These are phyloP conservation scores for Xyrauchen texanus DNA, from an alignment of 2,113 vertebrate species.

Conservation along the genomic window DNA sequence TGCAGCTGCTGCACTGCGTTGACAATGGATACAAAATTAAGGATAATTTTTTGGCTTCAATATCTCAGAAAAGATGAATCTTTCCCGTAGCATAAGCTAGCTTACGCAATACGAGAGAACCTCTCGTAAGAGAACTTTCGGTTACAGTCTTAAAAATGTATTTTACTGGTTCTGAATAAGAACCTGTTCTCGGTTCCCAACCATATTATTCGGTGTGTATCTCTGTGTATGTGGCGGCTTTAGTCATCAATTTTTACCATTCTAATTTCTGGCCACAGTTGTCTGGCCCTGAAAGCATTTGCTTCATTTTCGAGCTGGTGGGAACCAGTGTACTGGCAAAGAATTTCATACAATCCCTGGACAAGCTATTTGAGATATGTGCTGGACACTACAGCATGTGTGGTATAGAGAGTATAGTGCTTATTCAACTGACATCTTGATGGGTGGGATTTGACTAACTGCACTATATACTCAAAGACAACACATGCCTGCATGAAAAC, in stretches of 20 bases:
- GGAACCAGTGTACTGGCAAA: conserved; percentile 56
- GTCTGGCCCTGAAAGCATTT: conserved; percentile 58
- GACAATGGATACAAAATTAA: too few species aligned
- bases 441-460: conserved; percentile 44
- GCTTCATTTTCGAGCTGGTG: conserved; percentile 54
- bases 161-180: too few species aligned
- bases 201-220: too few species aligned
- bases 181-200: too few species aligned
- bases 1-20: too few species aligned
- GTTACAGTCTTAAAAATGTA: too few species aligned
- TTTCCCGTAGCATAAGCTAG: too few species aligned
- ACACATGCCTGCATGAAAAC: conserved; percentile 6
- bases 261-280: conserved; percentile 48
- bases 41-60: too few species aligned
- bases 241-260: neutral
- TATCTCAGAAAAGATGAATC: too few species aligned
- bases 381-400: conserved; percentile 17
- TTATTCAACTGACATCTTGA: conserved; percentile 48
- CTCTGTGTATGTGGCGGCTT: neutral
- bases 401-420: conserved; percentile 27
- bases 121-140: too few species aligned
- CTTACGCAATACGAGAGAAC: too few species aligned
- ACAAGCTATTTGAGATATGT: conserved; percentile 62
- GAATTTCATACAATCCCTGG: conserved; percentile 51
- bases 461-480: conserved; percentile 6